Evolutionary conservation across 2,797 vertebrate species (phyloP), one percentile per base, ranked within the genome.

Genomic region (Lophius americanus): DNA sequence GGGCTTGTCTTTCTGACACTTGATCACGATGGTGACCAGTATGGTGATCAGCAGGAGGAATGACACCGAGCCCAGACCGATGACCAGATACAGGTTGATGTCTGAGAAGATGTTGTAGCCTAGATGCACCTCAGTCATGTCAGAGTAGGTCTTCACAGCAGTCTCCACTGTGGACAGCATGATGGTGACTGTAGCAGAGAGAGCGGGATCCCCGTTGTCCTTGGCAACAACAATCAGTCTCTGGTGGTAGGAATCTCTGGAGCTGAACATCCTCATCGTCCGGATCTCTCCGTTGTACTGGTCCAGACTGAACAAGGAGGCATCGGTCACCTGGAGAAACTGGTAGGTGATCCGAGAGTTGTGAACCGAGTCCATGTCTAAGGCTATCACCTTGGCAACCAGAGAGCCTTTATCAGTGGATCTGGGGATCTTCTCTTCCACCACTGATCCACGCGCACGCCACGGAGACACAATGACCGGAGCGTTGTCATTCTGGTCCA

Each of bases 211-310:
- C 23, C 88, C 88, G 60, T 90, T 90, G 73, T 90, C 88, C 71
- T 85, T 87, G 41, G 87, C 65, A 35, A 64, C 13, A 32, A 75
- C 72, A 38, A 75, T 82, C 85, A 3, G 66, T 79, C 4, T 68
- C 79, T 88, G 58, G 65, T 90, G 80, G 2, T 85, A 87, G 0
- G 83, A 80, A 52, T 92, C 91, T 90, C 85, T 91, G 85, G 89
- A 91, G 49, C 90, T 89, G 85, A 92, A 90, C 73, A 42, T 85
- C 81, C 91, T 91, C 85, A 84, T 90, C 5, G 89, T 91, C 53
- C 88, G 78, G 65, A 91, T 90, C 83, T 92, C 91, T 76, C 91
- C 90, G 0, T 91, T 91, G 80, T 92, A 91, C 9, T 90, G 90
- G 52, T 91, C 90, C 82, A 91, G 83, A 70, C 86, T 91, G 55